Conservation (phyloP, 2,888 invertebrate species). For the Mythimna vitellina region DNA sequence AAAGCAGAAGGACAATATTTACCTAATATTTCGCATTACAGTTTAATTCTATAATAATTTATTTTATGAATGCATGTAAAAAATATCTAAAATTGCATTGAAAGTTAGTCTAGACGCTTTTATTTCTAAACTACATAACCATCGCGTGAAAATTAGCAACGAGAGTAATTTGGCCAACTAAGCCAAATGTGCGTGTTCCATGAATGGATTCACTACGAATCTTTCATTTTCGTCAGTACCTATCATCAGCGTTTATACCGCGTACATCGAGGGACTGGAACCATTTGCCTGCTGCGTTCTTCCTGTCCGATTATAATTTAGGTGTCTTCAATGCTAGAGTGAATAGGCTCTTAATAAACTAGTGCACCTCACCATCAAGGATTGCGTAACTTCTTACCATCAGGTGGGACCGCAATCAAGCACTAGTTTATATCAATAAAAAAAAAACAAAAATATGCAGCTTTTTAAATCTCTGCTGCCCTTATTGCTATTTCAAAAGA, state of each 20-base stretch:
- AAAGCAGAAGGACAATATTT: background rate
- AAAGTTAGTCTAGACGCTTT: constrained; percentile 43
- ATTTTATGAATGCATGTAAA: constrained; percentile 32
- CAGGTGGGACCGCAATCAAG: too few relatives aligned
- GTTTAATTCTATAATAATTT: background rate
- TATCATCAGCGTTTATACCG: too few relatives aligned
- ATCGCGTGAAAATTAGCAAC: constrained; percentile 43
- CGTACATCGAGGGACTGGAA: too few relatives aligned
- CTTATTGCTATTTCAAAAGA: background rate
- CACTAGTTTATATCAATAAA: too few relatives aligned
- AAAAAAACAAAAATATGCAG: too few relatives aligned
- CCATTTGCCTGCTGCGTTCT: too few relatives aligned
- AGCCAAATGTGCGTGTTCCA: constrained; percentile 12
- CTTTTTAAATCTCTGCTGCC: background rate
- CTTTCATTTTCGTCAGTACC: background rate
- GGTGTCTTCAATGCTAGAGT: too few relatives aligned
- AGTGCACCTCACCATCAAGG: too few relatives aligned
- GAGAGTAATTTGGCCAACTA: constrained; percentile 26
- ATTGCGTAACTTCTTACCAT: too few relatives aligned
- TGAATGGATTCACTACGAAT: constrained; percentile 4
- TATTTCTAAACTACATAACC: constrained; percentile 28
- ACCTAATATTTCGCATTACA: background rate
- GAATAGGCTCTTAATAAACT: too few relatives aligned
- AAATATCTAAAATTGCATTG: constrained; percentile 31
- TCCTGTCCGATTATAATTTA: too few relatives aligned